Evolutionary conservation across 2,888 invertebrate genomes (phyloP), one percentile per base, ranked within the genome.

Genomic region (Drosophila tanythrix): DNA sequence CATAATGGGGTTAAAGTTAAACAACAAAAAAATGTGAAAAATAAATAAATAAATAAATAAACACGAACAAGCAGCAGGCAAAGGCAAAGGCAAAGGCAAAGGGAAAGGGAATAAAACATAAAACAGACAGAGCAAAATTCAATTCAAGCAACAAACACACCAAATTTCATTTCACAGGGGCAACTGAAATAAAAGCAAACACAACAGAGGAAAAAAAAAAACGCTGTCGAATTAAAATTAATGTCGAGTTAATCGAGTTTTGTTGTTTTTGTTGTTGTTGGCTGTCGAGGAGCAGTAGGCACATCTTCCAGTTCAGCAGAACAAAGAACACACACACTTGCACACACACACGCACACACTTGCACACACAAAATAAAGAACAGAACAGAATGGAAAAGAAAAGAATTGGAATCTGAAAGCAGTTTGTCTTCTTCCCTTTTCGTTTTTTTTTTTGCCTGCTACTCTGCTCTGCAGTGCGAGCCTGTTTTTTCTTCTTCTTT

Each of bases 171-270:
- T 64, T 43, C 58, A 61, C 58, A 52, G 33, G 65, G 52, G 51
- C 27, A 65, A 73, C 51, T 59, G 58, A 70, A 72, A 67, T 57
- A 77, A 74, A 53, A 73, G 64, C 51, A 61, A 52, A n/a, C 29
- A 67, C 58, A 66, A 70, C n/a, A 64, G 55, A 13, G 40, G 38
- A 53, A 69, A 18, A 18, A 58, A 58, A 85, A 89, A 88, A 90
- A 86, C 74, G 69, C 79, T 86, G 91, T 92, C 91, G 91, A 92
- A 89, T 92, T 91, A 89, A 91, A 91, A 92, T 89, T 91, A 90
- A 92, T 92, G 92, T 90, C 81, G 82, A 88, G 88, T 91, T 91
- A 92, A 92, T 91, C 91, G 91, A 92, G 90, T 91, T 92, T 89
- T 83, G 89, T 88, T 89, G 86, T 86, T 79, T 72, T 79, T 82